Conservation (phyloP, 2,113 vertebrate genomes). For the Oreochromis tanganicae region DNA sequence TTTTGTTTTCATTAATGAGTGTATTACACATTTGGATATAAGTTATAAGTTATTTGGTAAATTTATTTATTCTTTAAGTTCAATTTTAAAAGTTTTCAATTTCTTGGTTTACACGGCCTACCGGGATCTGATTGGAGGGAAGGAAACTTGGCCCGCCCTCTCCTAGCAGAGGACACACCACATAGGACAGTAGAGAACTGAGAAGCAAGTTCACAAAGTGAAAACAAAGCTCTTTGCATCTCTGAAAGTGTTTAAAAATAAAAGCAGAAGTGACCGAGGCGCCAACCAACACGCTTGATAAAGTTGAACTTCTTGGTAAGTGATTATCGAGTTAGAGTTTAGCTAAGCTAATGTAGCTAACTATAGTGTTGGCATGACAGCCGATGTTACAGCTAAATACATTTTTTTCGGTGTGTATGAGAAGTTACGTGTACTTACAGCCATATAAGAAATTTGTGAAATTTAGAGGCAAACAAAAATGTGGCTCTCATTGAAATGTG, state of each 20-base stretch:
- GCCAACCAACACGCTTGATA: neutral
- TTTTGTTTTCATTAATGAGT: neutral
- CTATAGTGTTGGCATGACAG: neutral
- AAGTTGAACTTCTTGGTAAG: neutral
- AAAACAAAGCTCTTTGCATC: neutral
- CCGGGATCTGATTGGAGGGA: neutral
- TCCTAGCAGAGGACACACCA: neutral
- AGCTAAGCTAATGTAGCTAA: neutral
- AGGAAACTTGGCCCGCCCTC: neutral
- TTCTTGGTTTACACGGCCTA: neutral
- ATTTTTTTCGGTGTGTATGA: neutral
- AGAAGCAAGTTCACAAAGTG: neutral
- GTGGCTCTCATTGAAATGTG: neutral
- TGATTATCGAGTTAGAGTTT: neutral
- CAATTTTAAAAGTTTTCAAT: neutral
- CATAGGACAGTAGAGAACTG: neutral
- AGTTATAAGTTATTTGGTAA: neutral
- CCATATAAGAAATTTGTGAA: neutral
- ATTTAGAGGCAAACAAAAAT: neutral
- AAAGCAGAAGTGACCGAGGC: neutral
- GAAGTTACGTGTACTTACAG: neutral
- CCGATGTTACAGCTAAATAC: neutral
- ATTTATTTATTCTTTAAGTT: neutral
- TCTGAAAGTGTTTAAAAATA: neutral
- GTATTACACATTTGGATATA: neutral